Evolutionary conservation across 2,113 vertebrate species (phyloP).

Genomic region (Ondatra zibethicus): DNA sequence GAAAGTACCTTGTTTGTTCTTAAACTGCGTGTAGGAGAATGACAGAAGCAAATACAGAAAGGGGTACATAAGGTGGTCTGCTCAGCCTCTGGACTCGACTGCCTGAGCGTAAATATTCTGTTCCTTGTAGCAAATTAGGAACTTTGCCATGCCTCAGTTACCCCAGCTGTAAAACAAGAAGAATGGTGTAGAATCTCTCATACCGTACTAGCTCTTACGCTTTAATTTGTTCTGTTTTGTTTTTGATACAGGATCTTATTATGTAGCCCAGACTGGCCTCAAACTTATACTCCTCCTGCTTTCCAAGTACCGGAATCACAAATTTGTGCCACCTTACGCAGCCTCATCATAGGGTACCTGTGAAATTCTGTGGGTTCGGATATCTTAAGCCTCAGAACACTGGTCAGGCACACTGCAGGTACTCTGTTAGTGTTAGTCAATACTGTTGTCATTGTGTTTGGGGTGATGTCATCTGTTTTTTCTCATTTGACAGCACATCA

Average conservation of each 20-base stretch:
- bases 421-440: neutral
- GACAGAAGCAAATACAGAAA: neutral
- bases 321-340: neutral
- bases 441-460: neutral
- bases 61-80: neutral
- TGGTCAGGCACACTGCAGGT: neutral
- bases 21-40: neutral
- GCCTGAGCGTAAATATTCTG: neutral
- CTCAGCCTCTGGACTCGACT: neutral
- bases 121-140: neutral
- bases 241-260: neutral
- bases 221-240: neutral
- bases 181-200: neutral
- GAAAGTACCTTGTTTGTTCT: neutral
- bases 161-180: neutral
- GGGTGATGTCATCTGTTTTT: neutral
- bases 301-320: neutral
- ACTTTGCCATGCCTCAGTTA: constrained; percentile 11
- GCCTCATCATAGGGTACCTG: neutral
- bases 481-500: neutral
- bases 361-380: neutral
- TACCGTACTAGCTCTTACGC: neutral
- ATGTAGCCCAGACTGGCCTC: neutral
- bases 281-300: neutral
- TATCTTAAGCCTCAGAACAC: constrained; percentile 18